Conservation (phyloP, 2,888 invertebrate genomes). For the Chydorus sphaericus region DNA sequence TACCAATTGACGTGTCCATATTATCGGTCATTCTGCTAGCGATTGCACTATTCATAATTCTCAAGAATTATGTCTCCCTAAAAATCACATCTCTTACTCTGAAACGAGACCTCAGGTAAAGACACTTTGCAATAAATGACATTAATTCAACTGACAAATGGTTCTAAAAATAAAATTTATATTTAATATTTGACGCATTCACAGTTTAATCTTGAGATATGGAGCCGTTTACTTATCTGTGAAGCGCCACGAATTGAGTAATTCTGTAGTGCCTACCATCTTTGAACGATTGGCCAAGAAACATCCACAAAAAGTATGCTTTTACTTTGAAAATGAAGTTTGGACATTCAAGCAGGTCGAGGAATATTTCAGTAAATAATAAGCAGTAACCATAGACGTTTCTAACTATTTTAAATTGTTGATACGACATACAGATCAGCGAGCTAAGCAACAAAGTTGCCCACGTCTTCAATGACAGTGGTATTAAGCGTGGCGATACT, state of each 20-base stretch:
- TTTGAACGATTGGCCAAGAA: slow-evolving; percentile 58
- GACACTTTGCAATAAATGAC: too few species aligned
- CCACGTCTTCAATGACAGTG: slow-evolving; percentile 58
- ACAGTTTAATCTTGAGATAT: too few species aligned
- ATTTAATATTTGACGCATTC: too few species aligned
- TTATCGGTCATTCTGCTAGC: slow-evolving; percentile 4
- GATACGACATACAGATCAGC: slow-evolving; percentile 60
- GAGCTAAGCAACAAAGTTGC: slow-evolving; percentile 72
- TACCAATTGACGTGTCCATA: too few species aligned
- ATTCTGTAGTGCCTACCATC: slow-evolving; percentile 59
- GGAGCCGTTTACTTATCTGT: too few species aligned
- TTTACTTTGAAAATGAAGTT: slow-evolving; percentile 62
- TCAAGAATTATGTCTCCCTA: slow-evolving; percentile 54
- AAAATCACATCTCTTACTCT: slow-evolving; percentile 55
- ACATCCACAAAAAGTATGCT: slow-evolving; percentile 69
- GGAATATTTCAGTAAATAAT: too few species aligned
- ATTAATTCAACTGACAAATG: too few species aligned
- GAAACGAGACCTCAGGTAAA: slow-evolving; percentile 58
- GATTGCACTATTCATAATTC: neutral
- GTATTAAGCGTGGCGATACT: slow-evolving; percentile 74
- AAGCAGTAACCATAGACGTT: too few species aligned
- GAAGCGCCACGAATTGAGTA: too few species aligned
- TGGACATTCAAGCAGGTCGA: slow-evolving; percentile 78
- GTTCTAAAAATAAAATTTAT: too few species aligned
- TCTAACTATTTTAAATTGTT: too few species aligned